phyloP scores from a whole-genome alignment of 2,888 invertebrate genomes.

The Xestoiulus laeticollis region DNA sequence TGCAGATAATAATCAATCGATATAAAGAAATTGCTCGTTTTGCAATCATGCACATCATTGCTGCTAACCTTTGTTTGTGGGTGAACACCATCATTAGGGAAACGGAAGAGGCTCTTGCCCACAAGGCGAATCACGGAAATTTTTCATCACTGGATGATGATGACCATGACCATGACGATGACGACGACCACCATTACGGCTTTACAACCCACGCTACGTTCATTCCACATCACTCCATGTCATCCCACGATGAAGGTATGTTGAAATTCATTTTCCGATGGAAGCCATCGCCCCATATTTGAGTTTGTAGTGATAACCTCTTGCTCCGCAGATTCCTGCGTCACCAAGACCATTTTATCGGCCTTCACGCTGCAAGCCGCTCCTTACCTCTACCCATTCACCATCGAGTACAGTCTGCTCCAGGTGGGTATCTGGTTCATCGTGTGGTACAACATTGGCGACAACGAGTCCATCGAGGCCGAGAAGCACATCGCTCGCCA shows the following conservation, averaged over 20 bases:
- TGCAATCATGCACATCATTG: conserved; percentile 82
- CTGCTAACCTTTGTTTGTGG: conserved; percentile 83
- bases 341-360: conserved; percentile 58
- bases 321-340: conserved; percentile 50
- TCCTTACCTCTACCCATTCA: conserved; percentile 82
- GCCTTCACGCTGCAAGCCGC: conserved; percentile 68
- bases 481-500: conserved; percentile 60
- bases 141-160: not conserved
- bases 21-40: conserved; percentile 73
- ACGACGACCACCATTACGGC: not conserved
- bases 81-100: conserved; percentile 79
- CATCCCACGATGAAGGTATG: conserved; percentile 2
- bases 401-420: conserved; percentile 81
- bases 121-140: conserved; percentile 57
- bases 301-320: not conserved
- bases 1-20: conserved; percentile 71
- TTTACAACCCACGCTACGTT: not conserved
- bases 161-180: conserved; percentile 9
- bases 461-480: conserved; percentile 59
- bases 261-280: not conserved
- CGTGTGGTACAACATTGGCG: conserved; percentile 78
- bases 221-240: not conserved
- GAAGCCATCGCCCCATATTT: not conserved
- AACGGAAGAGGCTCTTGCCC: conserved; percentile 72
- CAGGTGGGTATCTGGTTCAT: conserved; percentile 79